Evolutionary conservation across 2,113 vertebrate species (phyloP), one percentile per base, ranked within the genome.

Genomic region (Tor tambroides): DNA sequence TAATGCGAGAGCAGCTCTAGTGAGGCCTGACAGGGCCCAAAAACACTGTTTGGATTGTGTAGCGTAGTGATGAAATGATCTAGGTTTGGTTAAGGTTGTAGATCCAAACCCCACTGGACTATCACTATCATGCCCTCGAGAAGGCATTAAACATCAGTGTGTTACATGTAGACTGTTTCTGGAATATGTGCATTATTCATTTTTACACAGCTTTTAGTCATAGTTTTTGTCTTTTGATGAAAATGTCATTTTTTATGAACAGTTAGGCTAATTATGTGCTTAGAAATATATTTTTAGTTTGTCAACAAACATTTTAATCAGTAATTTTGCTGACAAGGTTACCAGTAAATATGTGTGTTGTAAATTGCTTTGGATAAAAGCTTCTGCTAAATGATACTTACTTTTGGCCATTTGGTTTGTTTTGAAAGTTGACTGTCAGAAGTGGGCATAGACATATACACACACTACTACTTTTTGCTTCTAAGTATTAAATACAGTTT

Each of bases 1-100:
- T 93, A 93, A 93, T 93, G 89, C 92, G 91, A 91, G 89, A 93
- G 93, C 93, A 93, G 92, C 90, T 89, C 90, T 92, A 93, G 93
- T 87, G 89, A 90, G 92, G 93, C 92, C 91, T 91, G 92, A 93
- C 89, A 92, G 92, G 46, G 41, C 38, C 54, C 54, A 78, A 77
- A 93, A 92, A 93, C 91, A 89, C 87, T 89, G 87, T 92, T 92
- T 94, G 93, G 93, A 92, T 92, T 91, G 93, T 89, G 91, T 93
- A 49, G 59, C 15, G 1, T 43, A 11, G 6, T 28, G 35, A 63
- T 63, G 43, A 81, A 81, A 26, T 65, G 6, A 46, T 46, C 23
- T 46, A 65, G 15, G 35, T 0, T n/a, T 2, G 5, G n/a, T 67
- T 12, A 46, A 67, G 38, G 32, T 28, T 63, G 35, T 63, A n/a